Conservation (phyloP, 2,888 invertebrate genomes). For the Steinernema carpocapsae region DNA sequence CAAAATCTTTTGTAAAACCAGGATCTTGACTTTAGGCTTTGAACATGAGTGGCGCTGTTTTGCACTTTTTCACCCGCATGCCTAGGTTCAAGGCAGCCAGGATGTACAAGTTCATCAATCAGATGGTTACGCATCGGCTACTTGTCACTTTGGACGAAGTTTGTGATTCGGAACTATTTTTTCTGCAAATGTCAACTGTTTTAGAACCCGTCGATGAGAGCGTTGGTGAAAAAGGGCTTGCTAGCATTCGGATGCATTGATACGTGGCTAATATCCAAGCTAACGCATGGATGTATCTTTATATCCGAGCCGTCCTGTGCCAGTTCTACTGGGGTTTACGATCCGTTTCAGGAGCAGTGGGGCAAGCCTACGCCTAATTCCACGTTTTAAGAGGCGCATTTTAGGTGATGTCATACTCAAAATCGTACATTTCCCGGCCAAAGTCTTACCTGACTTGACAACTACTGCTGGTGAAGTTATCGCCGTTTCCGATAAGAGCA, state of each 20-base stretch:
- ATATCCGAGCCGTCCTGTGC: slow-evolving; percentile 89
- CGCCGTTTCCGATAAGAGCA: slow-evolving; percentile 75
- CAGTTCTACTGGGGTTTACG: slow-evolving; percentile 88
- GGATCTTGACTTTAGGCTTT: slow-evolving; percentile 42
- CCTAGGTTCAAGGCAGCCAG: slow-evolving; percentile 84
- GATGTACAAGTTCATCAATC: slow-evolving; percentile 73
- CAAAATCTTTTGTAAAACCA: no score
- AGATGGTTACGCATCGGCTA: slow-evolving; percentile 62
- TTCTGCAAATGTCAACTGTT: slow-evolving; percentile 5
- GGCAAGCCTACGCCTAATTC: slow-evolving; percentile 63
- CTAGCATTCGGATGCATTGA: slow-evolving; percentile 81
- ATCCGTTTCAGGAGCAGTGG: slow-evolving; percentile 89
- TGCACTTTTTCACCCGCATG: slow-evolving; percentile 81
- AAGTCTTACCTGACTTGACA: slow-evolving; percentile 77
- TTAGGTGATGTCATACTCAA: slow-evolving; percentile 75
- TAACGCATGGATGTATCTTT: slow-evolving; percentile 69
- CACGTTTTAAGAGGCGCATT: no score
- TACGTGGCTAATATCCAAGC: slow-evolving; percentile 86
- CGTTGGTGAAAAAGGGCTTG: slow-evolving; percentile 76
- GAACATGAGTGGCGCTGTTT: slow-evolving; percentile 75
- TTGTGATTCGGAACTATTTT: not conserved
- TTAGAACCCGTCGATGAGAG: slow-evolving; percentile 73
- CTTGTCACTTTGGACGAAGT: slow-evolving; percentile 56
- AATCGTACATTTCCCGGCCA: slow-evolving; percentile 78
- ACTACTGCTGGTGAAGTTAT: slow-evolving; percentile 68